Conservation (phyloP, 1,140 invertebrate genomes). For the Helicoverpa armigera region DNA sequence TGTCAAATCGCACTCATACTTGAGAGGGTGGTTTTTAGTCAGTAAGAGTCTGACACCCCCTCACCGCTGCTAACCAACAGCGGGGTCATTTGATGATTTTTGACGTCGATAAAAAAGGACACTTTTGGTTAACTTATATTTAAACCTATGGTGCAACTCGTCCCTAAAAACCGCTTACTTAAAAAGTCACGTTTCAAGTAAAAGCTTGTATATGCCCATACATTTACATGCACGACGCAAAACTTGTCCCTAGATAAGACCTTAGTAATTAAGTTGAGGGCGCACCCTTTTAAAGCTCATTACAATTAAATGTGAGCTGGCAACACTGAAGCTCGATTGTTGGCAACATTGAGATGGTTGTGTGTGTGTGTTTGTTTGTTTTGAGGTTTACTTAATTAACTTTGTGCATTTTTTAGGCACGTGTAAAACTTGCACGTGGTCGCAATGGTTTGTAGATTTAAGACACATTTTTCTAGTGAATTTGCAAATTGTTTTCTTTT, state of each 20-base stretch:
- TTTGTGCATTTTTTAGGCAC: background rate
- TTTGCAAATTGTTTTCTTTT: too few species aligned
- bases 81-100: too few species aligned
- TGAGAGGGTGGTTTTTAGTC: too few species aligned
- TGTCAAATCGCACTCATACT: too few species aligned
- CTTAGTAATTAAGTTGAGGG: conserved; percentile 63
- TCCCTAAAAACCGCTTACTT: conserved; percentile 15
- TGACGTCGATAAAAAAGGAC: too few species aligned
- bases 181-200: conserved; percentile 38
- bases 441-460: background rate
- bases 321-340: conserved; percentile 39
- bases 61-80: too few species aligned
- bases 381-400: conserved; percentile 1
- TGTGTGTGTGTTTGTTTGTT: conserved; percentile 23
- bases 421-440: background rate
- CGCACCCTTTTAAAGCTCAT: conserved; percentile 62
- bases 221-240: conserved; percentile 56
- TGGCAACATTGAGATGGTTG: conserved; percentile 16
- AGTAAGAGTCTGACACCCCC: too few species aligned
- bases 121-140: too few species aligned
- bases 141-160: too few species aligned
- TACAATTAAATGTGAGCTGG: conserved; percentile 59
- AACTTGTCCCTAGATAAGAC: conserved; percentile 59
- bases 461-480: background rate
- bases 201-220: conserved; percentile 28